Evolutionary conservation across 2,888 invertebrate species (phyloP).

Genomic region (Eilema griseolum): DNA sequence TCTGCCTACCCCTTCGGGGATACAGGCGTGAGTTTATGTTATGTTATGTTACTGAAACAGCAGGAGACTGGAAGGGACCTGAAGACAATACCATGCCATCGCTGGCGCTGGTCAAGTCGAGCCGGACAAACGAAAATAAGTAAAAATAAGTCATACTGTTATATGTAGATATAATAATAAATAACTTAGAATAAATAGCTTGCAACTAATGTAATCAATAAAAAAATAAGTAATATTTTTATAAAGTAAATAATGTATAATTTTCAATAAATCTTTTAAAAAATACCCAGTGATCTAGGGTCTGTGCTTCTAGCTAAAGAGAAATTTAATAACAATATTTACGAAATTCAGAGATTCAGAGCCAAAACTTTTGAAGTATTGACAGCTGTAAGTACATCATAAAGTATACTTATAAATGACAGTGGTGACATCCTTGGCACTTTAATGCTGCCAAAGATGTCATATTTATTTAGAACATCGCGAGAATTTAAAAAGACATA

Average conservation of each 20-base stretch:
- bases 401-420: background rate
- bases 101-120: background rate
- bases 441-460: no score
- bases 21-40: no score
- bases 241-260: background rate
- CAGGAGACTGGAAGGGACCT: no score
- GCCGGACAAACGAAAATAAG: background rate
- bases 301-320: constrained; percentile 4
- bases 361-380: background rate
- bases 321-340: background rate
- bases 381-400: background rate
- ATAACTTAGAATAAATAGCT: background rate
- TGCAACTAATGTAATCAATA: background rate
- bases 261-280: background rate
- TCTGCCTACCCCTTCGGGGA: no score
- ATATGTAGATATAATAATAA: background rate
- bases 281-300: background rate
- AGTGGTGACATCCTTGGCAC: background rate
- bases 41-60: no score
- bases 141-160: background rate
- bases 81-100: no score
- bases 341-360: background rate
- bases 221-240: background rate
- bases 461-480: background rate
- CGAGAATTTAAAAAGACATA: no score